Base-by-base conservation (phyloP, 2,113 vertebrate species). In the Mormyrus lacerda region DNA sequence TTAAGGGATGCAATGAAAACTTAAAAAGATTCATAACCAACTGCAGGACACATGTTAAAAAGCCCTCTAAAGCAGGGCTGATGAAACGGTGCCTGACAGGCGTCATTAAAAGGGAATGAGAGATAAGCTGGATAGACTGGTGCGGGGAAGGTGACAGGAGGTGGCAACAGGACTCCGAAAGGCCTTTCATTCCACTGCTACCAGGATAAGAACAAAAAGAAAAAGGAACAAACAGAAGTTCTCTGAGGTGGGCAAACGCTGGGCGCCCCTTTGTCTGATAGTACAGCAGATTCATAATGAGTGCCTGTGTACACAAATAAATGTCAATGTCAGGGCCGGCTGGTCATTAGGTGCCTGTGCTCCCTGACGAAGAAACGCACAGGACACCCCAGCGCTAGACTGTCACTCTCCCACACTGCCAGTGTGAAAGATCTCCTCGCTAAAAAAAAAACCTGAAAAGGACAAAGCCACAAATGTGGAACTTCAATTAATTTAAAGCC, bases 401-500 rank as follows among this genome's bases (percentile, higher is more conserved):
- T 96, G 95, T 95, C 96, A 96, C 95, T 96, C 96, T 94, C 93
- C 93, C 95, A 96, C 95, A 96, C 94, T 55, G 96, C 96, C 96
- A 96, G 96, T 96, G 96, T 96, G 95, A 96, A 97, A 97, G 97
- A 97, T 97, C 96, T 97, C 96, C 96, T 96, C 95, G 94, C 95
- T 96, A 92, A 91, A 92, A 93, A 95, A 92, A 91, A 93, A 93
- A 88, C 96, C 97, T 94, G 96, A 97, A 97, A 97, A 97, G 96
- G 96, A 97, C 96, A 98, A 97, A 97, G 96, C 95, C 96, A 97
- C 96, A 98, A 98, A 98, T 97, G 97, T 98, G 97, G 97, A 98
- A 97, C 97, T 98, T 97, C 97, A 98, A 99, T 98, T 98, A 98
- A 98, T 98, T 97, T 97, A 98, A 97, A 98, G 97, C 96, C 97